Evolutionary conservation across 2,113 vertebrate species (phyloP), one percentile per base, ranked within the genome.

Genomic region (Oreochromis niloticus): DNA sequence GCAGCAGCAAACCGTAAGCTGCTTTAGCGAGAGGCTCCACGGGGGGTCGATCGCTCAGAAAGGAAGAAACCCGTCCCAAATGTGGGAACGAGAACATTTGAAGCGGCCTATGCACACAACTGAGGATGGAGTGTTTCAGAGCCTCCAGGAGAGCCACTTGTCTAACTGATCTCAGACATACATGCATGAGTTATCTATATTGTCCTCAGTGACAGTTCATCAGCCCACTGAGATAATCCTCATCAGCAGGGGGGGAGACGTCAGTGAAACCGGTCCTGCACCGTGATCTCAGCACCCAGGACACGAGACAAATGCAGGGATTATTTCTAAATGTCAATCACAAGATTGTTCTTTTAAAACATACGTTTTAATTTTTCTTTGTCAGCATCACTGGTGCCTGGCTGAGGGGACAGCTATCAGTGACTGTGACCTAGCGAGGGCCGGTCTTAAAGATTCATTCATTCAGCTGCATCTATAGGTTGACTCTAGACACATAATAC

Each of bases 191-290:
- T 78, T 32, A 19, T 75, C 43, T 43, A 50, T 13, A 80, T 80
- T 71, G 66, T 73, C 79, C 16, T 10, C 11, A 14, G 50, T 4
- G 66, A 82, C 19, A 66, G 75, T 71, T 83, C 63, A 48, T 90
- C 82, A 75, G 75, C 83, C 48, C 66, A 3, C n/a, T 71, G 43
- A 73, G 79, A 48, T 92, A 88, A 93, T 93, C 89, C 82, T 75
- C 61, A 43, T 88, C 75, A 86, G 66, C n/a, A 27, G 19, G 3
- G 79, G 79, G 48, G 48, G 10, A 59, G 54, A 81, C 32, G 46
- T 48, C 34, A 14, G 34, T 82, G 22, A 88, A 36, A 63, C 84
- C 48, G 9, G 57, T 11, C 85, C 80, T 36, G 27, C 66, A 79
- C 32, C 12, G 41, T 43, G 61, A 41, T 57, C 22, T 39, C 17